Conservation (phyloP, 92 coral and sea anemone genomes). For the Heliopora coerulea region DNA sequence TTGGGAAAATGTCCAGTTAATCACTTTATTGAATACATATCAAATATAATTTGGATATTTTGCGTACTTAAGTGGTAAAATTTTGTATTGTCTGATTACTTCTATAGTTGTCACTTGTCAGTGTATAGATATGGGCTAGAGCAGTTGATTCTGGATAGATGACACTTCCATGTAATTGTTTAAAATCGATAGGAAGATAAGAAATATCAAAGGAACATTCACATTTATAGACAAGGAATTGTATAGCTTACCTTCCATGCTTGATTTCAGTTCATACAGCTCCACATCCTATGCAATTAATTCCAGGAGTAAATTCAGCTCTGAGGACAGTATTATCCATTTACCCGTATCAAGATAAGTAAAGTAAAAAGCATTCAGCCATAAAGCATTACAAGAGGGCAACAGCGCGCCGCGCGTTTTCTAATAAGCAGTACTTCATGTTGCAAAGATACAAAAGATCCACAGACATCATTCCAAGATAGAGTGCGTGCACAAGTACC, state of each 20-base stretch:
- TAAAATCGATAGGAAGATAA: slow-evolving; percentile 1
- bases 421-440: too few relatives aligned
- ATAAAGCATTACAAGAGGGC: too few relatives aligned
- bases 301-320: background rate
- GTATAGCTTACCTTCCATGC: slow-evolving; percentile 8
- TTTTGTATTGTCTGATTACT: background rate
- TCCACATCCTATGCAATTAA: background rate
- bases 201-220: background rate
- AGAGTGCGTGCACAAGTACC: too few relatives aligned
- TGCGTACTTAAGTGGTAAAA: background rate
- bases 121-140: background rate
- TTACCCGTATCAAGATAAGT: background rate
- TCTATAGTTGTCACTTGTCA: background rate
- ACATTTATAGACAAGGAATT: background rate
- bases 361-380: background rate
- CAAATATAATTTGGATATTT: background rate
- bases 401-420: too few relatives aligned
- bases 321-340: background rate
- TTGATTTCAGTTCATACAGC: background rate
- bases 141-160: background rate
- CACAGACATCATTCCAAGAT: too few relatives aligned
- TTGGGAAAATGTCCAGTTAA: background rate
- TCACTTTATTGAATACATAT: background rate
- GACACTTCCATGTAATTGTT: background rate
- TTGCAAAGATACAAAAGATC: too few relatives aligned